These are phyloP conservation scores for Caradrina clavipalpis DNA, from an alignment of 2,888 invertebrate genomes.

Conservation along the genomic window DNA sequence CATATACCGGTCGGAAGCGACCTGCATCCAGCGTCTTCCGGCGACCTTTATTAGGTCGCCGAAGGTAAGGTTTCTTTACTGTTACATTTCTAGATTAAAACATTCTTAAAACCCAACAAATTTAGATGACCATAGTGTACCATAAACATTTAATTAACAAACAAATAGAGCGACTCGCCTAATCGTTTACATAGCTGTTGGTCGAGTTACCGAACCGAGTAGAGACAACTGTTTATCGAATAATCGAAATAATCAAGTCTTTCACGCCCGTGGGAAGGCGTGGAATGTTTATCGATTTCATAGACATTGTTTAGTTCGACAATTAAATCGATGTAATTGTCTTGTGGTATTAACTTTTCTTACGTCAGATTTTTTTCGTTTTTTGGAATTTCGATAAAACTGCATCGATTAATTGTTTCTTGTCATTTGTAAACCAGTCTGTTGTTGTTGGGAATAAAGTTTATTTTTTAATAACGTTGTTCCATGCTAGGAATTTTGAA, in stretches of 20 bases:
- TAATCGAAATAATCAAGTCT: constrained; percentile 64
- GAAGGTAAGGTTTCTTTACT: too few relatives aligned
- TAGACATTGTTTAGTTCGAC: constrained; percentile 59
- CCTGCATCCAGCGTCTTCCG: too few relatives aligned
- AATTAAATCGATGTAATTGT: constrained; percentile 60
- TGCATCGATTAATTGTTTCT: neutral
- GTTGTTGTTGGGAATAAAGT: neutral
- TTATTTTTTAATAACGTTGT: too few relatives aligned
- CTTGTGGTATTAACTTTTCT: constrained; percentile 23
- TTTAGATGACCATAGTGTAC: constrained; percentile 7
- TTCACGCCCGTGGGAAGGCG: constrained; percentile 72
- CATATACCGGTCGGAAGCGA: too few relatives aligned
- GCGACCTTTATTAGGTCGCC: too few relatives aligned
- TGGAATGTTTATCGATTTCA: constrained; percentile 60
- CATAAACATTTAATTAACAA: constrained; percentile 15
- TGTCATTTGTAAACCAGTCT: neutral
- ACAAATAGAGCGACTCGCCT: constrained; percentile 50
- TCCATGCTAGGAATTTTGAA: too few relatives aligned
- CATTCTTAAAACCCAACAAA: neutral
- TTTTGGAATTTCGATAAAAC: constrained; percentile 2
- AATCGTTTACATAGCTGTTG: constrained; percentile 21
- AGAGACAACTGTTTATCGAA: constrained; percentile 51
- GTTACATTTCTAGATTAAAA: too few relatives aligned
- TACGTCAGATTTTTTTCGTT: constrained; percentile 10
- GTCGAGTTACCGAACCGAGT: constrained; percentile 19